A percentile compares a stretch with the other conserved stretches of the same genome.
phyloP scores from a whole-genome alignment of 1,140 invertebrate species.

The Aphaenogaster rudis region DNA sequence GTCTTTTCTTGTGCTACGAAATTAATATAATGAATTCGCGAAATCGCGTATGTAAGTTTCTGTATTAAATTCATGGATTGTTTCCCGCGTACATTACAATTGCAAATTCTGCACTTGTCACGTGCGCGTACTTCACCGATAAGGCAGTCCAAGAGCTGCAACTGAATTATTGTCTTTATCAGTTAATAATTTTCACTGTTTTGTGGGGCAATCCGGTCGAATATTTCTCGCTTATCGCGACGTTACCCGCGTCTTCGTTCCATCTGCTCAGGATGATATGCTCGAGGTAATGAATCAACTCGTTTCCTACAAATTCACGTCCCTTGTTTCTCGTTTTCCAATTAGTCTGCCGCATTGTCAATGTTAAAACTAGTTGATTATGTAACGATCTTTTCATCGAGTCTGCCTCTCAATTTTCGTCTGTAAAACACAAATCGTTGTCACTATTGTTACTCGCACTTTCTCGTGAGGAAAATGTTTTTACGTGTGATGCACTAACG shows the following conservation, averaged over 20 bases:
- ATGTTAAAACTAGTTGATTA: slow-evolving; percentile 24
- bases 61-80: background rate
- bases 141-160: background rate
- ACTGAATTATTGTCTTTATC: slow-evolving; percentile 28
- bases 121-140: background rate
- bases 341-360: background rate
- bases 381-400: background rate
- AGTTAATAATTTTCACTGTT: slow-evolving; percentile 33
- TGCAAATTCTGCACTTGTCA: background rate
- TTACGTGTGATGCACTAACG: background rate
- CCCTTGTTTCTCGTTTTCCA: background rate
- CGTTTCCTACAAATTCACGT: background rate
- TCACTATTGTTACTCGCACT: background rate
- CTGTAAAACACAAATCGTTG: slow-evolving; percentile 21
- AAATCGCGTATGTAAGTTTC: background rate
- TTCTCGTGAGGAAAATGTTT: background rate
- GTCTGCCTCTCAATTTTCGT: background rate
- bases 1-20: background rate
- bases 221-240: slow-evolving; percentile 33
- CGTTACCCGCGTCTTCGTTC: background rate
- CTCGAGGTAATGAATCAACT: slow-evolving; percentile 38
- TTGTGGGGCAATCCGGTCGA: background rate
- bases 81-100: background rate
- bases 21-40: background rate
- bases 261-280: slow-evolving; percentile 26